Base-by-base conservation (phyloP, 1,140 invertebrate species). In the Drosophila pandora region DNA sequence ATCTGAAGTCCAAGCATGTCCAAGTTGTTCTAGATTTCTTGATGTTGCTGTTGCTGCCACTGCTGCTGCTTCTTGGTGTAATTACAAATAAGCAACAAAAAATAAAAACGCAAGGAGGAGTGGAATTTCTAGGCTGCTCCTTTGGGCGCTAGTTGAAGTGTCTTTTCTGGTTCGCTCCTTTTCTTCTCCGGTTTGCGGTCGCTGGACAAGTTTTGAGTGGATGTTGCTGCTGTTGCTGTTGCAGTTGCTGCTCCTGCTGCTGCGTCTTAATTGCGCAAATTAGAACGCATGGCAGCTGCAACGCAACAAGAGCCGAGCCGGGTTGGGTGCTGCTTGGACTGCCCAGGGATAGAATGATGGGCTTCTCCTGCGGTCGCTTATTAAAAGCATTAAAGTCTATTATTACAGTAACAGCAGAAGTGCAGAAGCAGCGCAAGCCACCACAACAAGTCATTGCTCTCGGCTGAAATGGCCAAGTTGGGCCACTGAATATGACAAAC, bases 351-450 rank as follows among this genome's bases (percentile, higher is more conserved):
- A 65, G 79, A 79, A 69, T 60, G 72, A 64, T 74, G 77, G 64
- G 81, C 56, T 76, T 58, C 76, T 84, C 56, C 58, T 80, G 78
- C 64, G 78, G 81, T 88, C 85, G 82, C 82, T 85, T 85, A 85
- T 85, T 85, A 85, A 85, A 85, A 79, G 70, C 82, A 85, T 85
- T 85, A 88, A 85, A 79, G 78, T 85, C 82, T 85, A 85, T 87
- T 88, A 85, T 85, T 85, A 88, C 82, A 71, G 67, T 45, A 75
- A 45, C 54, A 72, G 56, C 61, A 25, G 23, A 25, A 71, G 3
- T 17, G 17, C 39, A 3, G 6, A 39, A 13, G 41, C 47, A 58
- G 25, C 69, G 41, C 17, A 48, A 70, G 22, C 62, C 55, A 52
- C 73, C 61, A 58, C 72, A 76, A 75, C 52, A 61, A 88, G 82